Evolutionary conservation across 1,140 invertebrate species (phyloP), one percentile per base, ranked within the genome.

Genomic region (Luehdorfia chinensis): DNA sequence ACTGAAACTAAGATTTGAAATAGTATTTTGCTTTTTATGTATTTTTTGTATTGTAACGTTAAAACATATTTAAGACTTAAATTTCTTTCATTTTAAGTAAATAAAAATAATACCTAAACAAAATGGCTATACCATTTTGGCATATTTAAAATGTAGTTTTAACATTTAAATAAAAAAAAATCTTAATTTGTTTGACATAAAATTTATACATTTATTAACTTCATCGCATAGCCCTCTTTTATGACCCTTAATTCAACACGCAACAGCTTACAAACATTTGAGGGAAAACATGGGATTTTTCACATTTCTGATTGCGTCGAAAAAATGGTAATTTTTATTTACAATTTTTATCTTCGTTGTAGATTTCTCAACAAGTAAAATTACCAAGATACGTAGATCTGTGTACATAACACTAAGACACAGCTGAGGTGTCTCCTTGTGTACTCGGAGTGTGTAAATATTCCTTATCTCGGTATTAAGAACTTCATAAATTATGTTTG

Each of bases 401-500:
- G 69, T 83, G 71, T 66, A 78, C 76, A 80, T 60, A 72, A 68
- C 64, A 79, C 75, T 78, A 78, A 81, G 77, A 81, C 78, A 75
- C 59, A 77, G 75, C 54, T 73, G 69, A 78, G 65, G 65, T 72
- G 76, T 75, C 68, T 76, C 55, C 55, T 57, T 80, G 78, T 77
- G 63, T 77, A 71, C 75, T 73, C 63, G 52, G 67, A 73, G 70
- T 75, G 67, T 80, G 80, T 83, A 84, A 84, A 84, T 75, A 80
- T 72, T 47, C 64, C 75, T 83, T 85, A 85, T 85, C 81, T 77
- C 43, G 59, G 67, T 77, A 83, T 84, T 83, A 83, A 70, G 74
- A 76, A 81, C 78, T 84, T 81, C 81, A 85, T 85, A 85, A 85
- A 85, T 85, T 83, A 81, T 81, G 81, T 85, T 84, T 85, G 79